phyloP scores from a whole-genome alignment of 2,113 vertebrate species.

The Numenius arquata region DNA sequence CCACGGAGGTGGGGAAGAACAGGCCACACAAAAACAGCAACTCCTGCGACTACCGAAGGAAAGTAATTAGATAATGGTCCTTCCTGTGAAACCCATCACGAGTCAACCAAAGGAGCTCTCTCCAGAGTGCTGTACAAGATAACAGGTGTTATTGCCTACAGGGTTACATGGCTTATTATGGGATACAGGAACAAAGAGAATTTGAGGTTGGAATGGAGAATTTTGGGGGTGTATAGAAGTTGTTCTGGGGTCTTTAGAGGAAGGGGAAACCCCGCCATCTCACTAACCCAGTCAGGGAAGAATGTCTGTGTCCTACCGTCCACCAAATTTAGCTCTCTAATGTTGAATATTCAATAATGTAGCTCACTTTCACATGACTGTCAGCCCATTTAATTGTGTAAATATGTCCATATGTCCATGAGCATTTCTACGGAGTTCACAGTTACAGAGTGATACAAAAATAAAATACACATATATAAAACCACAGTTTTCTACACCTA shows the following conservation, averaged over 20 bases:
- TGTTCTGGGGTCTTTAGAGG: not conserved
- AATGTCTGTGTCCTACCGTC: not conserved
- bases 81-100: not conserved
- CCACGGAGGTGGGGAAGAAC: rapidly evolving
- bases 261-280: not conserved
- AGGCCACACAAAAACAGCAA: rapidly evolving
- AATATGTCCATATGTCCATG: rapidly evolving
- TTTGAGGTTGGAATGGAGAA: not conserved
- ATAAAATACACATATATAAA: not conserved
- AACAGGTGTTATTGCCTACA: not conserved
- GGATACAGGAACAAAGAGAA: not conserved
- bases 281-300: too few species aligned
- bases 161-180: not conserved
- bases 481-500: not conserved
- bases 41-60: not conserved
- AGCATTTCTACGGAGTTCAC: not conserved
- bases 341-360: not conserved
- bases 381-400: rapidly evolving
- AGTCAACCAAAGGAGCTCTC: not conserved
- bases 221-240: not conserved
- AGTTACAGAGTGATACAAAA: not conserved
- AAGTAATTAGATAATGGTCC: not conserved
- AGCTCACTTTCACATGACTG: not conserved
- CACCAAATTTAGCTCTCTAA: not conserved
- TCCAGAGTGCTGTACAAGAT: not conserved